phyloP scores from a whole-genome alignment of 2,113 vertebrate genomes.

The Anarrhichthys ocellatus region DNA sequence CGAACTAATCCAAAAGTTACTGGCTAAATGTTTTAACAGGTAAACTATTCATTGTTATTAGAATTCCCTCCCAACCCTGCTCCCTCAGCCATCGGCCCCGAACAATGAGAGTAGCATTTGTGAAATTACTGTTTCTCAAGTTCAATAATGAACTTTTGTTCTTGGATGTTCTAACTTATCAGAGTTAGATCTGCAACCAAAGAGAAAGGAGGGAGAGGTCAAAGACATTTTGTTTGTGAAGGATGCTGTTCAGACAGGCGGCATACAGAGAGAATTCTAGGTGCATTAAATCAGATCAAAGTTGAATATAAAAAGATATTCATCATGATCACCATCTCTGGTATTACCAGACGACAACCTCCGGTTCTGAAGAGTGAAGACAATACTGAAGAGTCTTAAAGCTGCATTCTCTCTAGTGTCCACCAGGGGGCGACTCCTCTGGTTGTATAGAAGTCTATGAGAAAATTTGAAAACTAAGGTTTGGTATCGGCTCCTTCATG shows the following conservation, averaged over 20 bases:
- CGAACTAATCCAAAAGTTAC: too few species aligned
- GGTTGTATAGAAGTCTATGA: too few species aligned
- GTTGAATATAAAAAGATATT: neutral
- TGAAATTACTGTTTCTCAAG: neutral
- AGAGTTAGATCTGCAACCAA: neutral
- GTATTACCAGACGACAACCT: neutral
- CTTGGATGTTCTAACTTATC: neutral
- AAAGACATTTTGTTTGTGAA: conserved; percentile 11
- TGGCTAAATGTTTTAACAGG: too few species aligned
- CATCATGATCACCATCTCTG: neutral
- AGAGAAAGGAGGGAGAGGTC: conserved; percentile 19
- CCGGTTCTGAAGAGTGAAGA: too few species aligned
- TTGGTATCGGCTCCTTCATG: neutral
- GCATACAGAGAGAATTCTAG: neutral
- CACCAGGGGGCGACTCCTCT: too few species aligned
- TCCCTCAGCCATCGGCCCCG: neutral
- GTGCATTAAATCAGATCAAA: neutral
- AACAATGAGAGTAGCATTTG: neutral
- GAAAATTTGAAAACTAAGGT: neutral
- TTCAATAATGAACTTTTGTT: neutral
- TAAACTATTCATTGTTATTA: too few species aligned
- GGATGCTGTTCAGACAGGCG: conserved; percentile 21
- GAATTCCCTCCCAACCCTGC: too few species aligned
- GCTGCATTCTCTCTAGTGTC: too few species aligned
- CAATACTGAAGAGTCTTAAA: too few species aligned